Evolutionary conservation across 2,113 vertebrate genomes (phyloP), one percentile per base, ranked within the genome.

Genomic region (Myotis brandtii): DNA sequence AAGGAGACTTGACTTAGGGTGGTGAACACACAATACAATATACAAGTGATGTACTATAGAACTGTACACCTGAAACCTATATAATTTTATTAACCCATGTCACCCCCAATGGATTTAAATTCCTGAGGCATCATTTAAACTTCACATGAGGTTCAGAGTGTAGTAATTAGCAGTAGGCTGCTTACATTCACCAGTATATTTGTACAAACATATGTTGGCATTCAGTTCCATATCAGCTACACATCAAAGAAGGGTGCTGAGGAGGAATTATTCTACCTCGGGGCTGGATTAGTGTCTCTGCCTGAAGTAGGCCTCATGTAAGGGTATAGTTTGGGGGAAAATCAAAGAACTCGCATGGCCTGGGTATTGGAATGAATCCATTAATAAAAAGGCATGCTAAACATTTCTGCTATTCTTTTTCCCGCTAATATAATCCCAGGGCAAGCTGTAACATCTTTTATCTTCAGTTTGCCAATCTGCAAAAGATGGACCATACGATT

Each of bases 181-280:
- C 96, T 97, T 96, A 93, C 94, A 96, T 97, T 97, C 79, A 73
- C 94, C 86, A 76, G 93, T 96, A 79, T 97, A 98, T 98, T 97
- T 97, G 97, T 97, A 98, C 97, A 97, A 98, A 97, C 96, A 97
- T 93, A 97, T 96, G 96, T 96, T 97, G 93, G 86, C 93, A 81
- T 76, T 94, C 18, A 0, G 75, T 96, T 97, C 48, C 59, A 48
- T 97, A 97, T 98, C 96, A 97, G 95, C 95, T 91, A 85, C 94
- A 97, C 97, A 97, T 98, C 96, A 97, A 97, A 98, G 96, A 85
- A 89, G 86, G 83, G 86, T 3, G n/a, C 91, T 94, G 80, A 96
- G 80, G 59, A 93, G 72, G 79, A 96, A 96, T 91, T 95, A 96
- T 94, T 96, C 93, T 21, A 97, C 97, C 97, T 96, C 91, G 1